Evolutionary conservation across 1,140 invertebrate species (phyloP).

Genomic region (Drosophila azteca): DNA sequence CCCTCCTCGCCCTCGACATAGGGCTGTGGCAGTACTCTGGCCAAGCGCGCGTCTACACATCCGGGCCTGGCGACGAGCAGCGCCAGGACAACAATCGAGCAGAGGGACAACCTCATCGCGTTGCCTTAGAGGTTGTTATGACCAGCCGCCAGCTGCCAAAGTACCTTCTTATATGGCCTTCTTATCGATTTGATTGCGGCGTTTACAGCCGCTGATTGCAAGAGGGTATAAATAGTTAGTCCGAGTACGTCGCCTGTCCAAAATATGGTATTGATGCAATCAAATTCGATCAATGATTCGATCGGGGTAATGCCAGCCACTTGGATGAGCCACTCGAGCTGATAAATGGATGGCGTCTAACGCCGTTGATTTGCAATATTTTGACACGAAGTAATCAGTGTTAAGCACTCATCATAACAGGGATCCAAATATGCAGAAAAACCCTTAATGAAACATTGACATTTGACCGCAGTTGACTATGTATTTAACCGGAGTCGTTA

Average conservation of each 20-base stretch:
- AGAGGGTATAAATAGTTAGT: not conserved
- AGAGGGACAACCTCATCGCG: conserved; percentile 52
- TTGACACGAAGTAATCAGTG: conserved; percentile 26
- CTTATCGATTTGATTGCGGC: conserved; percentile 21
- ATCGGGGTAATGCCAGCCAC: not conserved
- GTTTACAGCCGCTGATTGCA: conserved; percentile 24
- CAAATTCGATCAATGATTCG: conserved; percentile 25
- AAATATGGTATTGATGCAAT: conserved; percentile 26
- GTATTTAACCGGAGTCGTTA: not conserved
- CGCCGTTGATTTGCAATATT: not conserved
- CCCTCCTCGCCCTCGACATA: conserved; percentile 55
- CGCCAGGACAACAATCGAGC: conserved; percentile 43
- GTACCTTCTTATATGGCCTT: conserved; percentile 43
- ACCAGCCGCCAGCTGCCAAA: not conserved
- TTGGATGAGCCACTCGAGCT: conserved; percentile 22
- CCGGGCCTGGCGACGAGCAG: conserved; percentile 42
- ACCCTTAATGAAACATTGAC: not conserved
- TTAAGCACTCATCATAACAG: not conserved
- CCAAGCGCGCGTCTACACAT: conserved; percentile 20
- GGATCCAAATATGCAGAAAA: not conserved
- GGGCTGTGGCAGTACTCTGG: conserved; percentile 45
- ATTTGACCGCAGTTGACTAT: not conserved
- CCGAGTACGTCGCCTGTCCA: not conserved
- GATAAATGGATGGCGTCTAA: conserved; percentile 17
- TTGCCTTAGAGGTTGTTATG: conserved; percentile 29